phyloP scores from a whole-genome alignment of 1,140 invertebrate species.

The Ceratitis capitata region DNA sequence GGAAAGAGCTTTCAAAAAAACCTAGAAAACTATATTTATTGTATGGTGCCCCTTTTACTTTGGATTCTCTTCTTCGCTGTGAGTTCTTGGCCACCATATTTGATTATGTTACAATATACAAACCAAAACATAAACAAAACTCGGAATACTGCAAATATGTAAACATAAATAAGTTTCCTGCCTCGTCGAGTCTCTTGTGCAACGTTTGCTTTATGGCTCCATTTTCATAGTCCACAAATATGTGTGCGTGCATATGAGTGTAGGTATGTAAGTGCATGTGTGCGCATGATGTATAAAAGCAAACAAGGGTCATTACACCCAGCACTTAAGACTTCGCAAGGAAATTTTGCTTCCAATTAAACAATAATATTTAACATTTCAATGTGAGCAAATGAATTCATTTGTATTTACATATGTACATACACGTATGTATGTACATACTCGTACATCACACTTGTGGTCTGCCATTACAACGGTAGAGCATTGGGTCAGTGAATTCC shows the following conservation, averaged over 20 bases:
- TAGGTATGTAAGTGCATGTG: neutral
- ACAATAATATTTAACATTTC: neutral
- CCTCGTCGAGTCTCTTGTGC: neutral
- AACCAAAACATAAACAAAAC: conserved; percentile 12
- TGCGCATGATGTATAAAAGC: neutral
- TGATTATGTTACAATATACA: neutral
- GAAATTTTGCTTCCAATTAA: neutral
- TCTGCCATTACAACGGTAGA: neutral
- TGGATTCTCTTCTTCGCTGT: neutral
- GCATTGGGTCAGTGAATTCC: neutral
- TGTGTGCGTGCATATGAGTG: neutral
- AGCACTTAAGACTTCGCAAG: neutral
- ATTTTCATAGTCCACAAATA: neutral
- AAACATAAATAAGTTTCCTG: neutral
- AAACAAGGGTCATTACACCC: neutral
- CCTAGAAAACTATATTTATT: neutral
- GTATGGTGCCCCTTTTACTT: neutral
- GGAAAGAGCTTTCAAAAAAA: neutral
- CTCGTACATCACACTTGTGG: neutral
- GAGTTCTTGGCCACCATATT: conserved; percentile 19
- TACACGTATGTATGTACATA: too few species aligned
- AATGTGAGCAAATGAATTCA: neutral
- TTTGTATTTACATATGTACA: too few species aligned
- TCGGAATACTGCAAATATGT: neutral
- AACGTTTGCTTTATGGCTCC: neutral